phyloP scores from a whole-genome alignment of 2,113 vertebrate genomes.

The Oriolus oriolus region DNA sequence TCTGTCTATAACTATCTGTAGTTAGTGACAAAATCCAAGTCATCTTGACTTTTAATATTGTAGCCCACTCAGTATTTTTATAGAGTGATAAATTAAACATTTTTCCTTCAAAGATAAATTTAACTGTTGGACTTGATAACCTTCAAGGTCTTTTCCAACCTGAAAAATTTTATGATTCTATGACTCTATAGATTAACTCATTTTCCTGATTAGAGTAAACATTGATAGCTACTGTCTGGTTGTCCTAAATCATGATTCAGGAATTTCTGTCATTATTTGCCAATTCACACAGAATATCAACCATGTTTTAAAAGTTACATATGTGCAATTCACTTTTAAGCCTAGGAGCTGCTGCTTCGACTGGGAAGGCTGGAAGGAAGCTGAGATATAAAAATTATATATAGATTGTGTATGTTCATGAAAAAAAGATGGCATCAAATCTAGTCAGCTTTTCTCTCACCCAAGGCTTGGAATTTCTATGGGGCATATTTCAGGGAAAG shows the following conservation, averaged over 20 bases:
- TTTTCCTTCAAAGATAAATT: not conserved
- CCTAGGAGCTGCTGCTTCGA: not conserved
- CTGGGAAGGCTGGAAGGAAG: not conserved
- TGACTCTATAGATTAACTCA: not conserved
- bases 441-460: not conserved
- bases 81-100: not conserved
- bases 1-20: not conserved
- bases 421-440: slow-evolving; percentile 7
- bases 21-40: not conserved
- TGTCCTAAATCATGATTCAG: not conserved
- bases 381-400: not conserved
- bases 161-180: not conserved
- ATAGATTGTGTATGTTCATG: not conserved
- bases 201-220: not conserved
- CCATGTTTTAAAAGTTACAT: not conserved
- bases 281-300: not conserved
- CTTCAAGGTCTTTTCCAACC: not conserved
- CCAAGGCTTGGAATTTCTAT: slow-evolving; percentile 18
- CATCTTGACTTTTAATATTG: not conserved
- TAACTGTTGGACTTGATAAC: not conserved
- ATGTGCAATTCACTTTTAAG: not conserved
- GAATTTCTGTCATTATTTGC: not conserved
- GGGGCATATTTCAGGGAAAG: slow-evolving; percentile 5
- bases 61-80: not conserved
- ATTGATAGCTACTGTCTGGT: not conserved